Percentiles rank a stretch among this genome's conserved stretches.
phyloP scores from a whole-genome alignment of 2,888 invertebrate species.

The Rhamnusium bicolor region DNA sequence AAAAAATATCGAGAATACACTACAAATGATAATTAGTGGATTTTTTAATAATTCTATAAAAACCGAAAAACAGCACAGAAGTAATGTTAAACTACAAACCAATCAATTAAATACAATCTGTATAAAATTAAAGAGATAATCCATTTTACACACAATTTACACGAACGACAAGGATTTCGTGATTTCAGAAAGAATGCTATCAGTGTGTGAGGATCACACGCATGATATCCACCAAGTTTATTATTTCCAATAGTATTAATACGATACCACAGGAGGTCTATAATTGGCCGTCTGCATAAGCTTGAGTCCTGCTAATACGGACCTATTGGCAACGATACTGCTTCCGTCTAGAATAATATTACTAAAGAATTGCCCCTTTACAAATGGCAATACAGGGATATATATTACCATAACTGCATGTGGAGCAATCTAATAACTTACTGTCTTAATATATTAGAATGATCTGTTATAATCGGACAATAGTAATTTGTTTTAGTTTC shows the following conservation, averaged over 20 bases:
- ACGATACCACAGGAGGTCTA: constrained; percentile 28
- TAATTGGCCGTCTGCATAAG: constrained; percentile 27
- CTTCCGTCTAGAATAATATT: constrained; percentile 25
- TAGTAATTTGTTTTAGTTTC: background rate
- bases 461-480: background rate
- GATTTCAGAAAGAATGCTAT: constrained; percentile 11
- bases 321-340: constrained; percentile 10
- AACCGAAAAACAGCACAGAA: background rate
- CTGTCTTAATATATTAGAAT: background rate
- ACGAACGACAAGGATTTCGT: background rate
- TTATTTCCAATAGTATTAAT: constrained; percentile 23
- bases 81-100: background rate
- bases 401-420: background rate
- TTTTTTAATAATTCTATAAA: background rate
- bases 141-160: background rate
- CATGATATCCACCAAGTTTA: constrained; percentile 5
- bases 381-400: background rate
- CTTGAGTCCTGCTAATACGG: background rate
- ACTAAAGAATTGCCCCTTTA: background rate
- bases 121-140: background rate
- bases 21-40: no score
- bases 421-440: constrained; percentile 14
- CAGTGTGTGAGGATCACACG: constrained; percentile 1
- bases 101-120: constrained; percentile 6
- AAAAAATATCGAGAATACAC: no score